phyloP scores from a whole-genome alignment of 1,140 invertebrate genomes.

The Bombus vancouverensis region DNA sequence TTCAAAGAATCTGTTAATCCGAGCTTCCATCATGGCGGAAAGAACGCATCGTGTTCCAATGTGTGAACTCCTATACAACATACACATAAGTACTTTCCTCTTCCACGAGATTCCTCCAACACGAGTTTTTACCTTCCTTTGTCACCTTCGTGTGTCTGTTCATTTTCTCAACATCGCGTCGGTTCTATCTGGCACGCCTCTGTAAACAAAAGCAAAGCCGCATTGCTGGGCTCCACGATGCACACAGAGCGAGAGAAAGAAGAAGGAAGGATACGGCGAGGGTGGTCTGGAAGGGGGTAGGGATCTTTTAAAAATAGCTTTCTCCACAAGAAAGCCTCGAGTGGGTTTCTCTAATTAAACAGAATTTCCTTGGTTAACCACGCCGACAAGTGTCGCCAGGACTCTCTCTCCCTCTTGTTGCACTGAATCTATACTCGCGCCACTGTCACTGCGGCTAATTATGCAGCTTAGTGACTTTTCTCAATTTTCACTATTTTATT shows the following conservation, averaged over 20 bases:
- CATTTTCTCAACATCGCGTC: neutral
- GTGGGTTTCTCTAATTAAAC: conserved; percentile 57
- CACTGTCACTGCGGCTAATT: neutral
- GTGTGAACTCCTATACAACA: neutral
- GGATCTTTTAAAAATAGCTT: conserved; percentile 64
- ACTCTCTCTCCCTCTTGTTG: neutral
- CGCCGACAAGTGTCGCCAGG: conserved; percentile 30
- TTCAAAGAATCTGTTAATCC: conserved; percentile 18
- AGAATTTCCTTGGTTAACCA: conserved; percentile 57
- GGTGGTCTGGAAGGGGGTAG: neutral
- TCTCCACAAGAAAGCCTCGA: conserved; percentile 44
- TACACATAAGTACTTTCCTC: too few relatives aligned
- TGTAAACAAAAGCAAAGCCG: conserved; percentile 44
- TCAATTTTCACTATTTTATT: neutral
- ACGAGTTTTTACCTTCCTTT: neutral
- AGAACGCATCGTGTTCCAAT: neutral
- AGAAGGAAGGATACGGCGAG: neutral
- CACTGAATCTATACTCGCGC: neutral
- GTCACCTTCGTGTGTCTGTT: neutral
- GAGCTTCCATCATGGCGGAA: neutral
- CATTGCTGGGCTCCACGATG: neutral
- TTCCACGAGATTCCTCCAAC: neutral
- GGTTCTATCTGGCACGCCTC: conserved; percentile 20
- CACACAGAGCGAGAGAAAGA: neutral
- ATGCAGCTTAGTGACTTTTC: neutral